phyloP scores from a whole-genome alignment of 2,797 vertebrate species.

The Pteropus rufus region DNA sequence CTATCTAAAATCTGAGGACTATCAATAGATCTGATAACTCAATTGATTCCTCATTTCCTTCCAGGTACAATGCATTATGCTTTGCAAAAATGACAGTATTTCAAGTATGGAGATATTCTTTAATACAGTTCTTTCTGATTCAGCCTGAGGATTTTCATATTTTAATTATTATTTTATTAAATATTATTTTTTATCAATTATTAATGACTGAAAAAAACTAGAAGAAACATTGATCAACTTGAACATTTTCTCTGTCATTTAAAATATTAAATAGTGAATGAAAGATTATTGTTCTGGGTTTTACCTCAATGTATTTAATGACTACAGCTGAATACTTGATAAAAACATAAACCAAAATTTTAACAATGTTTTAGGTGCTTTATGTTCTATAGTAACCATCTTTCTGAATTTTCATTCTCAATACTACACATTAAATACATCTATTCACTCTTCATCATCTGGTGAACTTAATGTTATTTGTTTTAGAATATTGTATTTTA shows the following conservation, averaged over 20 bases:
- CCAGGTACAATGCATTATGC: neutral
- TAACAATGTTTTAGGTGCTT: neutral
- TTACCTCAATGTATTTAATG: neutral
- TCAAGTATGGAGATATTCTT: neutral
- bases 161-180: neutral
- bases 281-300: neutral
- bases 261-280: neutral
- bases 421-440: neutral
- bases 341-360: neutral
- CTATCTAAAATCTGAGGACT: neutral
- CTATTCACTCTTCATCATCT: neutral
- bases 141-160: neutral
- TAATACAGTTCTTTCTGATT: neutral
- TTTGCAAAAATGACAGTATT: neutral
- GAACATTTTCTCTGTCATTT: neutral
- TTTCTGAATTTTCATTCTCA: neutral
- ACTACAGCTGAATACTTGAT: neutral
- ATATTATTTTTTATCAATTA: neutral
- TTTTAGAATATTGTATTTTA: neutral
- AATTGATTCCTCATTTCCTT: neutral
- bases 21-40: neutral
- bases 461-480: neutral
- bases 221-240: neutral
- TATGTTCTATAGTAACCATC: neutral
- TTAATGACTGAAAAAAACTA: neutral